Evolutionary conservation across 2,888 invertebrate genomes (phyloP), one percentile per base, ranked within the genome.

Genomic region (Dynastes tityus): DNA sequence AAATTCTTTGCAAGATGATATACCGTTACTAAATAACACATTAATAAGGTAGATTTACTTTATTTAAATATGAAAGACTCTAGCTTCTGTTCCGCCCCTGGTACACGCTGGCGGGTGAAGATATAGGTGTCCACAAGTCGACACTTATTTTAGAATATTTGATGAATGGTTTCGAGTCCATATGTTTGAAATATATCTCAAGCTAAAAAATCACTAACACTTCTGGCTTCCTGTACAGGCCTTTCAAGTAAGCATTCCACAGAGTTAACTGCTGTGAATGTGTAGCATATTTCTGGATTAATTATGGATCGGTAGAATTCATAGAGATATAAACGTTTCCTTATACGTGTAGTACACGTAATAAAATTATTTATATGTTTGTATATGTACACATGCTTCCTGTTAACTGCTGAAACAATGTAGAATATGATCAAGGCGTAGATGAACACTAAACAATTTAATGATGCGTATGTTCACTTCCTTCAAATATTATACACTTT

Each of bases 61-160:
- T 22, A 68, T 13, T 11, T 49, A n/a, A 68, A 22, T 11, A 16
- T 22, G 37, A 45, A 3, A 49, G 1, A n/a, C n/a, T 16, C n/a
- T 16, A 2, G 5, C n/a, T 22, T 27, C 0, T 5, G 55, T 2
- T 13, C 64, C 67, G 61, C 68, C 67, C 51, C 32, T 77, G 67
- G 53, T 67, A 27, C n/a, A 32, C 45, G n/a, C 6, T 58, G 22
- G 29, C 29, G 16, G 11, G 22, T 68, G 70, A 81, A 77, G 81
- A 79, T 79, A 77, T 78, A 78, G 79, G 74, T 82, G 84, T 84
- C 84, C 77, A 79, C 80, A 83, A 84, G 81, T 86, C 86, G 82
- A 84, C 85, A 84, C 85, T 84, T 84, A 81, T 83, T 84, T 84
- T 81, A 82, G 83, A 84, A 85, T 82, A 84, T 83, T 84, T 85